A percentile compares a stretch with the other conserved stretches of the same genome.
These are phyloP conservation scores for Rallus limicola DNA, from an alignment of 2,113 vertebrate species.

Conservation along the genomic window DNA sequence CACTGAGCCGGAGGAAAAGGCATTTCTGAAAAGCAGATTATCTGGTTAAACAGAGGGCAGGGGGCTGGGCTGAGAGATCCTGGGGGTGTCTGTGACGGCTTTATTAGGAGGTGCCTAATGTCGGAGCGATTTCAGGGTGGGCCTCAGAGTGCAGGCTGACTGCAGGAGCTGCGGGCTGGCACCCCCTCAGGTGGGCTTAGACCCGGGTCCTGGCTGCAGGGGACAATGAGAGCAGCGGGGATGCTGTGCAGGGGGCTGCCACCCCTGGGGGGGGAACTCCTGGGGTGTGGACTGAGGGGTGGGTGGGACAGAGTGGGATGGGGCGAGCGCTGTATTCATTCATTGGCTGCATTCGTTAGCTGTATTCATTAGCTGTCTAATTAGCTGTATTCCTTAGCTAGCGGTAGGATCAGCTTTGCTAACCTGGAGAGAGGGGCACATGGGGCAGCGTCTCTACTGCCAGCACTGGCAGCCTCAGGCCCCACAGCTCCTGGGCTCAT, in stretches of 20 bases:
- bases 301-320: too few relatives aligned
- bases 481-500: background rate
- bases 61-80: slow-evolving; percentile 54
- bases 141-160: background rate
- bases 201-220: background rate
- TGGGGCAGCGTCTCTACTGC: rapidly evolving
- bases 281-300: background rate
- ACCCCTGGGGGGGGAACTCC: background rate
- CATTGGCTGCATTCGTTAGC: background rate
- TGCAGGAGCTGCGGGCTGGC: background rate
- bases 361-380: too few relatives aligned
- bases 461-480: background rate
- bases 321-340: rapidly evolving
- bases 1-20: slow-evolving; percentile 61
- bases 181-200: background rate
- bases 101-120: slow-evolving; percentile 68
- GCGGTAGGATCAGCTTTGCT: background rate
- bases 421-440: too few relatives aligned
- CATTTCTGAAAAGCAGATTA: slow-evolving; percentile 71
- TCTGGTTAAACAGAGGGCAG: slow-evolving; percentile 75
- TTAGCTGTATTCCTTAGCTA: background rate
- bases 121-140: slow-evolving; percentile 49
- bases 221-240: background rate
- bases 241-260: background rate
- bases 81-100: slow-evolving; percentile 67